These are phyloP conservation scores for Brachionus sp. DNA, from an alignment of 1,140 invertebrate genomes.

Conservation along the genomic window DNA sequence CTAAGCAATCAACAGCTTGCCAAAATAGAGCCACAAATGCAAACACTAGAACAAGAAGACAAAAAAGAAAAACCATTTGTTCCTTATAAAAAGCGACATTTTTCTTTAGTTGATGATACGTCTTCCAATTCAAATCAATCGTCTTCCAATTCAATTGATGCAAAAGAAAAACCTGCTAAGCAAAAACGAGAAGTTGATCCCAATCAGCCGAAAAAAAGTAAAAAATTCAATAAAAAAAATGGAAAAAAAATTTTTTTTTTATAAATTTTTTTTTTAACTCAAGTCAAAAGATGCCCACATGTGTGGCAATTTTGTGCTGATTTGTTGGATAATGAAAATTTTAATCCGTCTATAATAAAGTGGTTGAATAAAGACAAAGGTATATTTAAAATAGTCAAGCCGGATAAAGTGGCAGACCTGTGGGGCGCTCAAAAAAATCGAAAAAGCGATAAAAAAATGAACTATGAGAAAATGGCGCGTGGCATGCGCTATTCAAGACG, in stretches of 20 bases:
- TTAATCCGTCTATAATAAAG: constrained; percentile 37
- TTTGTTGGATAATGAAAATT: constrained; percentile 40
- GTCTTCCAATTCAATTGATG: neutral
- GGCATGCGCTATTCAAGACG: constrained; percentile 44
- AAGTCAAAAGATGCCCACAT: constrained; percentile 43
- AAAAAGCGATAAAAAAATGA: constrained; percentile 45
- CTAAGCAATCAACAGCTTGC: neutral
- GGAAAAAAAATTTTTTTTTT: neutral
- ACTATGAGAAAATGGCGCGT: constrained; percentile 45
- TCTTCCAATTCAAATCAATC: constrained; percentile 22
- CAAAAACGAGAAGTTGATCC: neutral
- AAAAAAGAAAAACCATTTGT: constrained; percentile 11
- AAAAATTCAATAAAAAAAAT: neutral
- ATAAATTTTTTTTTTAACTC: neutral
- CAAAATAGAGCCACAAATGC: neutral
- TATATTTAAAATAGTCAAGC: constrained; percentile 44
- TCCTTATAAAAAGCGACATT: constrained; percentile 39
- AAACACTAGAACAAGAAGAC: neutral
- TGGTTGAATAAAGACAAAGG: constrained; percentile 45
- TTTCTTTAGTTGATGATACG: neutral
- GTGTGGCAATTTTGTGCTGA: constrained; percentile 45
- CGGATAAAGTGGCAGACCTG: constrained; percentile 33
- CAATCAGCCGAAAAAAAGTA: constrained; percentile 39
- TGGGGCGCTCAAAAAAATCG: constrained; percentile 45
- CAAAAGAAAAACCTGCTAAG: neutral